Base-by-base conservation (phyloP, 2,888 invertebrate genomes). In the Catocala fraxini region DNA sequence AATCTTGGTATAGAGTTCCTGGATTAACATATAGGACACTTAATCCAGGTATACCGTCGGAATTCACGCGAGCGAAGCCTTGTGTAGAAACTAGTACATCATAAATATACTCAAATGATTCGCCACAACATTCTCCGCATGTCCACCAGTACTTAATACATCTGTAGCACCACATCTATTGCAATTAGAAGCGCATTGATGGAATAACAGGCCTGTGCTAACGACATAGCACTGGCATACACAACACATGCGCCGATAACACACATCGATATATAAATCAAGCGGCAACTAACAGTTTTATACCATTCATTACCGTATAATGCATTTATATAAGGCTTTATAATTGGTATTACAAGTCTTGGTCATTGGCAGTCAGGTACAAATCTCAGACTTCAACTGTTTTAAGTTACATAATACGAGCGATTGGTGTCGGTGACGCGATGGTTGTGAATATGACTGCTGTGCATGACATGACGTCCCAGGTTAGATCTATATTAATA, bases 131-230 rank as follows among this genome's bases (percentile, higher is more conserved):
- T 54, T 34, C 55, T 35, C 6, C 7, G 11, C 46, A 46, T 46
- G 15, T 9, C 15, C 6, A 4, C 13, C 15, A 35, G 48, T 15
- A 61, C 45, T 46, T 25, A 46, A 51, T 45, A 33, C 41, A 45
- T 35, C 41, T 33, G 39, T 42, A 52, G 53, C 42, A 48, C 39
- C 25, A 51, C 47, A 43, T 48, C 9, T 15, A 51, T 51, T 75
- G 75, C 69, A 78, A 80, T 80, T 78, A 77, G 68, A 61, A 76
- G 77, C 73, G 68, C 84, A 87, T 88, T 81, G 84, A 79, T 82
- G 79, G 79, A 78, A 81, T 81, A 82, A 75, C 61, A 69, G 68
- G 51, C 43, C 51, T 51, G 60, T 51, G 60, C 69, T 76, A 79
- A 77, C 77, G 71, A 72, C 66, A 47, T 25, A 10, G 13, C 13